Evolutionary conservation across 23 tunicate genomes (phyloP).

Genomic region (Trididemnum miniatum): DNA sequence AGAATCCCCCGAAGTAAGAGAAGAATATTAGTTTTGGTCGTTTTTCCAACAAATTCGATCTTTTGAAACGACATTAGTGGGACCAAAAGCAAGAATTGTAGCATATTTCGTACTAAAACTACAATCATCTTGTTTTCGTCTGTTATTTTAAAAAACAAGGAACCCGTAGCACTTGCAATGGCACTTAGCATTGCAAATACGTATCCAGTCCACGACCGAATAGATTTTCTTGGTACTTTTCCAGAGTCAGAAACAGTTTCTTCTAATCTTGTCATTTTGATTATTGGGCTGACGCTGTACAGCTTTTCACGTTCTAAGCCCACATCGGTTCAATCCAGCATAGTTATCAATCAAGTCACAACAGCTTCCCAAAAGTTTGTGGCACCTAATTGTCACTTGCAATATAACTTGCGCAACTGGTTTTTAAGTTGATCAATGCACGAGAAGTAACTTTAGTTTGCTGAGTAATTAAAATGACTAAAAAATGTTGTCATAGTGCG

Average conservation of each 20-base stretch:
- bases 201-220: constrained; percentile 4
- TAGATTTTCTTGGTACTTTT: neutral
- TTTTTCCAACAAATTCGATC: neutral
- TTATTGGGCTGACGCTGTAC: neutral
- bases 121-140: neutral
- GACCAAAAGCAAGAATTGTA: neutral
- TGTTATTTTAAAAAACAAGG: constrained; percentile 9
- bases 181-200: constrained; percentile 7
- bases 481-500: too few relatives aligned
- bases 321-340: too few relatives aligned
- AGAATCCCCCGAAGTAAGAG: neutral
- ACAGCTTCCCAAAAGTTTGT: too few relatives aligned
- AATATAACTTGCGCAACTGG: too few relatives aligned
- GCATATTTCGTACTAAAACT: neutral
- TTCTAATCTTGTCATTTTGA: too few relatives aligned
- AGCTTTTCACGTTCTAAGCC: neutral
- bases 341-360: too few relatives aligned
- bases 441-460: too few relatives aligned
- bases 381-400: too few relatives aligned
- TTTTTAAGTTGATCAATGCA: too few relatives aligned
- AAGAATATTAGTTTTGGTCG: neutral
- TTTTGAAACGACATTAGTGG: neutral
- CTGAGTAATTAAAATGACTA: too few relatives aligned
- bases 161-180: neutral
- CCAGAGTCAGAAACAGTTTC: too few relatives aligned